A percentile compares a stretch with the other conserved stretches of the same genome.
Conservation (phyloP, 2,888 invertebrate species). For the Chloroclystis v-ata region DNA sequence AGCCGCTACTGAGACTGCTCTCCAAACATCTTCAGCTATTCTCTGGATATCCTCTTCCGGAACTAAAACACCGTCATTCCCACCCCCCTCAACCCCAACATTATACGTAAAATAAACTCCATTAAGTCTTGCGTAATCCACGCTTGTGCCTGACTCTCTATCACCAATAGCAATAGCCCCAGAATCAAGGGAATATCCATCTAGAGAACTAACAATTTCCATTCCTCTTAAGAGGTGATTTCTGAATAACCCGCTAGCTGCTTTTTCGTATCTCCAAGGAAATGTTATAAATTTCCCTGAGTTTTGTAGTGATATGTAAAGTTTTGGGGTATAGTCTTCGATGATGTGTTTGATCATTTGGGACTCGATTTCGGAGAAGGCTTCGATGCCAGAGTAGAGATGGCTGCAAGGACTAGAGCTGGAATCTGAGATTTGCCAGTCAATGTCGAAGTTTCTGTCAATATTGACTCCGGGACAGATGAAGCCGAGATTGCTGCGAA, state of each 20-base stretch:
- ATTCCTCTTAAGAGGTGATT: slow-evolving; percentile 51
- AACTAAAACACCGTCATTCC: slow-evolving; percentile 41
- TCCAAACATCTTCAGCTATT: slow-evolving; percentile 55
- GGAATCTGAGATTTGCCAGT: slow-evolving; percentile 81
- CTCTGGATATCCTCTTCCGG: slow-evolving; percentile 46
- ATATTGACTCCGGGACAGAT: slow-evolving; percentile 84
- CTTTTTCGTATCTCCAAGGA: slow-evolving; percentile 81
- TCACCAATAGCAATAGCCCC: slow-evolving; percentile 50
- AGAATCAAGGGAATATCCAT: slow-evolving; percentile 44
- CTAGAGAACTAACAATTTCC: slow-evolving; percentile 46
- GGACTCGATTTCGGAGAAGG: slow-evolving; percentile 84
- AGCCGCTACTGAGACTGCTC: slow-evolving; percentile 47
- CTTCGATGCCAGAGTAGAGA: slow-evolving; percentile 77
- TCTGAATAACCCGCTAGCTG: slow-evolving; percentile 58
- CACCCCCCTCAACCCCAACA: slow-evolving; percentile 50
- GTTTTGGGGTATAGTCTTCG: slow-evolving; percentile 60
- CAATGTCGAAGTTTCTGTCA: slow-evolving; percentile 85
- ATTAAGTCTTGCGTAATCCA: slow-evolving; percentile 49
- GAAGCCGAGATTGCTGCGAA: slow-evolving; percentile 44
- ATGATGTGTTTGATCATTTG: slow-evolving; percentile 76
- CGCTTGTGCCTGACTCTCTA: slow-evolving; percentile 58
- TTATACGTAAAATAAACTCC: slow-evolving; percentile 50
- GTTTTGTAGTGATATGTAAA: slow-evolving; percentile 87
- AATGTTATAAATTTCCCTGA: slow-evolving; percentile 82
- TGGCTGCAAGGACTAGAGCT: slow-evolving; percentile 80